These are phyloP conservation scores for Podarcis muralis DNA, from an alignment of 2,113 vertebrate genomes.

Conservation along the genomic window DNA sequence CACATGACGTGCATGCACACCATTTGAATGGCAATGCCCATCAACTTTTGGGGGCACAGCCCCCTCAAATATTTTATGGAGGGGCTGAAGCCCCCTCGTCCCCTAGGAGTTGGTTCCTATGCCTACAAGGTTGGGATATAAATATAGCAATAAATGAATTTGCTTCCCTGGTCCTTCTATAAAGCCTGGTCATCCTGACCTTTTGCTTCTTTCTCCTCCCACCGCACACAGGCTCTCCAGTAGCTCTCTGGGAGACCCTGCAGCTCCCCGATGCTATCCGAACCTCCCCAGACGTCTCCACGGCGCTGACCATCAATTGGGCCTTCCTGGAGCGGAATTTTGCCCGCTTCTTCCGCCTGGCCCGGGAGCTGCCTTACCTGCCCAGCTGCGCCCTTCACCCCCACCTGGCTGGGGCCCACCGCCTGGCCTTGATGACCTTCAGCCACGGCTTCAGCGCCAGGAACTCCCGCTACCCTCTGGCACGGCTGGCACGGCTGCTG, in stretches of 20 bases:
- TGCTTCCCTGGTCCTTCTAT: too few species aligned
- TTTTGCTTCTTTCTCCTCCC: not conserved
- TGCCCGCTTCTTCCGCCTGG: slow-evolving; percentile 68
- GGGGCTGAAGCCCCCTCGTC: too few species aligned
- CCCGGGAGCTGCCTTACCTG: slow-evolving; percentile 72
- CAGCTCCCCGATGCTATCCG: slow-evolving; percentile 45
- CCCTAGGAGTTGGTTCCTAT: too few species aligned
- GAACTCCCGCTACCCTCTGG: slow-evolving; percentile 66
- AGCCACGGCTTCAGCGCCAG: slow-evolving; percentile 80
- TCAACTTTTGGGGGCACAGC: too few species aligned
- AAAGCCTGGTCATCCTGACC: not conserved
- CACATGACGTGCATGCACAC: too few species aligned
- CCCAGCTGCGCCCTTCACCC: slow-evolving; percentile 79
- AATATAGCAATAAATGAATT: too few species aligned
- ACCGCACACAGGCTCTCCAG: slow-evolving; percentile 59
- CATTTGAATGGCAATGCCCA: too few species aligned
- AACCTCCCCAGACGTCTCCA: not conserved
- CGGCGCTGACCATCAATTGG: slow-evolving; percentile 8
- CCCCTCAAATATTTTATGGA: too few species aligned
- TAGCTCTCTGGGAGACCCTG: slow-evolving; percentile 62
- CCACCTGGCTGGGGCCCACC: slow-evolving; percentile 70
- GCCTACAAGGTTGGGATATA: too few species aligned
- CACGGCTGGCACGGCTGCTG: not conserved
- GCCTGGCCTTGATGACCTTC: slow-evolving; percentile 74
- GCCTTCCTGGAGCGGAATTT: slow-evolving; percentile 42